These are phyloP conservation scores for Parasteatoda tepidariorum DNA, from an alignment of 1,140 invertebrate species.

Conservation along the genomic window DNA sequence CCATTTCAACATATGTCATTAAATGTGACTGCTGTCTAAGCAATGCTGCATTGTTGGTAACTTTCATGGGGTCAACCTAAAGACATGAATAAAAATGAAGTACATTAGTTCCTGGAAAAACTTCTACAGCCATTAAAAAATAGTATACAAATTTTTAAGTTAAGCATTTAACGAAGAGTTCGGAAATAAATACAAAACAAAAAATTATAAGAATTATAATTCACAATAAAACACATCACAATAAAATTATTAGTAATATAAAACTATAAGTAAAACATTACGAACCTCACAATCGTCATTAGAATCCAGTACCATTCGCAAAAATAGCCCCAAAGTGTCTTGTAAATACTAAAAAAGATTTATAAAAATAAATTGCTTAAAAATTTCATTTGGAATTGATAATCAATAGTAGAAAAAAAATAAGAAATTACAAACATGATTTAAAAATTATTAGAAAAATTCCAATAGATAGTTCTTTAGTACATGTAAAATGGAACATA, in stretches of 20 bases:
- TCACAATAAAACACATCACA: not conserved
- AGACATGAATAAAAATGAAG: not conserved
- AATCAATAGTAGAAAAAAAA: not conserved
- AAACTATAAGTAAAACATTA: constrained; percentile 15
- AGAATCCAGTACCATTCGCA: constrained; percentile 77
- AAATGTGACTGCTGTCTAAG: constrained; percentile 87
- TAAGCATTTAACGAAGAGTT: too few relatives aligned
- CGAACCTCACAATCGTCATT: constrained; percentile 75
- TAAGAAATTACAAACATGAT: too few relatives aligned
- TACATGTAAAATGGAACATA: too few relatives aligned
- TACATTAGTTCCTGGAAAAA: not conserved
- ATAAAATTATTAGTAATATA: not conserved
- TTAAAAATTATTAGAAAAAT: too few relatives aligned
- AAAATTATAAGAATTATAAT: not conserved
- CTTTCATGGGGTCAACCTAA: constrained; percentile 87
- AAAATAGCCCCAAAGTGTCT: constrained; percentile 84
- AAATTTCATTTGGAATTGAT: not conserved
- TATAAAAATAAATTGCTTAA: not conserved
- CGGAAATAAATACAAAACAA: not conserved
- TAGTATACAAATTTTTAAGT: not conserved
- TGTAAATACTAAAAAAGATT: constrained; percentile 76
- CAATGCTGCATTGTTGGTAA: constrained; percentile 76
- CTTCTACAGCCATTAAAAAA: too few relatives aligned
- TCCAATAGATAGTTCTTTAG: too few relatives aligned
- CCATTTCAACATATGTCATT: constrained; percentile 83